Base-by-base conservation (phyloP, 2,888 invertebrate species). In the Laspeyria flexula region DNA sequence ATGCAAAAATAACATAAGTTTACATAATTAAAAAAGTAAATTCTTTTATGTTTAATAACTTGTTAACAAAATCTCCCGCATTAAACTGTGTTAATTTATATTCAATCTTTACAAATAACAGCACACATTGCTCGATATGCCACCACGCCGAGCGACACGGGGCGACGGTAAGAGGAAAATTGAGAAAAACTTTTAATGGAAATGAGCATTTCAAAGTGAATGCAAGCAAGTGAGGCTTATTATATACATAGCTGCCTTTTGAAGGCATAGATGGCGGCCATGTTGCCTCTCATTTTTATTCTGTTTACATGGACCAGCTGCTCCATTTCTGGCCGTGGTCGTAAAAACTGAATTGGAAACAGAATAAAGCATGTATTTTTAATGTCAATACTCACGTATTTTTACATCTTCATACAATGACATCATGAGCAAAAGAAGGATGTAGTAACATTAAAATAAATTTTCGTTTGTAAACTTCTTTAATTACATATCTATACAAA, bases 401-500 rank as follows among this genome's bases (percentile, higher is more conserved):
- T 54, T 79, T 79, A 78, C 78, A 74, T 54, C 47, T 42, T 55
- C 11, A 43, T 45, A 41, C 50, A 58, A 49, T 67, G 49, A 46
- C 56, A 63, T 60, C 54, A 66, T 65, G 48, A 60, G 66, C 30
- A 53, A 37, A 37, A 31, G 31, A n/a, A 18, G 16, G 1, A 29
- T 37, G 16, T 7, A 18, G 9, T 43, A 6, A 29, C 47, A 73
- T 60, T 60, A 55, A 63, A 74, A 75, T 69, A 55, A 70, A 50
- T 43, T 62, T 65, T 80, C 80, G 75, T 85, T 89, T 86, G 85
- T 87, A 89, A 90, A 90, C 83, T 81, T 86, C 78, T 88, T 90
- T 90, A 89, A 88, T 90, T 86, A 87, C 83, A 79, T 85, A 79
- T 77, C 89, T 90, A 90, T 90, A 90, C 88, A 90, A 90, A 90